Conservation (phyloP, 1,140 invertebrate genomes). For the Drosophila ficusphila region DNA sequence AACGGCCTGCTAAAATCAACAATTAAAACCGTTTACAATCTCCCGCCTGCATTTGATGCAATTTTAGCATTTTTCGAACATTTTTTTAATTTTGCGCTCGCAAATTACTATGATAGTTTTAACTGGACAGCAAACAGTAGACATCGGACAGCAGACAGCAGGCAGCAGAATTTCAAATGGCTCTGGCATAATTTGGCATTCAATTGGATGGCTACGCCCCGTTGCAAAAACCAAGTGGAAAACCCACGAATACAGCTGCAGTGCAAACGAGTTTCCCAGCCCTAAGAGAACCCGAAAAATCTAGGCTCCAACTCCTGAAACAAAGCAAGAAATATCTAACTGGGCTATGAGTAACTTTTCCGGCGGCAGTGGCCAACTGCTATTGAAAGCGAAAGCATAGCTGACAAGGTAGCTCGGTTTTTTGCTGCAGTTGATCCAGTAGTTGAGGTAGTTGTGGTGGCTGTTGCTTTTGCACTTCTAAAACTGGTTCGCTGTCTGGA, state of each 20-base stretch:
- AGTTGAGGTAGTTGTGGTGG: constrained; percentile 41
- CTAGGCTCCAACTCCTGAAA: constrained; percentile 40
- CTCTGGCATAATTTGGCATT: constrained; percentile 69
- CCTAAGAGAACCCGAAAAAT: constrained; percentile 50
- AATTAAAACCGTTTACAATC: constrained; percentile 76
- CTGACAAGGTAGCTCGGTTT: constrained; percentile 80
- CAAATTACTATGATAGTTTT: constrained; percentile 56
- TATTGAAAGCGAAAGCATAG: constrained; percentile 82
- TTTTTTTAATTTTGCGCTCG: constrained; percentile 63
- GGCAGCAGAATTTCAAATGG: constrained; percentile 40
- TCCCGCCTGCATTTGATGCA: constrained; percentile 64
- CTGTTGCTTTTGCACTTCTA: constrained; percentile 73
- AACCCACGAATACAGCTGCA: constrained; percentile 59
- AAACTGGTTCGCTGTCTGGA: constrained; percentile 77
- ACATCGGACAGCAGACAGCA: too few relatives aligned
- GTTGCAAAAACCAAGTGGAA: constrained; percentile 27
- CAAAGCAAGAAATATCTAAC: constrained; percentile 17
- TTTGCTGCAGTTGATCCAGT: constrained; percentile 48
- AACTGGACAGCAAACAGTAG: constrained; percentile 33
- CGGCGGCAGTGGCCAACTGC: constrained; percentile 9
- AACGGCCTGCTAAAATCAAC: constrained; percentile 69
- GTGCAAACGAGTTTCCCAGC: constrained; percentile 60
- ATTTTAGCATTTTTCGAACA: constrained; percentile 76
- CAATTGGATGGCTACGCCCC: constrained; percentile 51
- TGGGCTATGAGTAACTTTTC: constrained; percentile 35